phyloP scores from a whole-genome alignment of 2,888 invertebrate genomes.

The Hirtodrosophila confusa region DNA sequence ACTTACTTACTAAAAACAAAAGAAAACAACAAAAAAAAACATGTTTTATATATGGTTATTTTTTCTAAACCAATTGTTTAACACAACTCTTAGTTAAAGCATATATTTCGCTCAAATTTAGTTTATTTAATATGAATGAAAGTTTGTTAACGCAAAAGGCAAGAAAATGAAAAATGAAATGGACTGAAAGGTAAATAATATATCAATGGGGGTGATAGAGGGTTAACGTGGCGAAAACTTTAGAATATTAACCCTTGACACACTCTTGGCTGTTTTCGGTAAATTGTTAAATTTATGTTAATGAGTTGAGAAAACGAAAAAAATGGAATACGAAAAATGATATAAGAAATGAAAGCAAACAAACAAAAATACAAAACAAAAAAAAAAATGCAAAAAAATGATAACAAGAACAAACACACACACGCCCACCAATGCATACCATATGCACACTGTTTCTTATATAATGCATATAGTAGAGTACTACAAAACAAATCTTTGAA shows the following conservation, averaged over 20 bases:
- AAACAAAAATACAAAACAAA: constrained; percentile 10
- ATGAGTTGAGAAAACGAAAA: constrained; percentile 39
- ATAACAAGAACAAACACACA: constrained; percentile 37
- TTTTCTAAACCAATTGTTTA: constrained; percentile 47
- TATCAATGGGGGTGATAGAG: constrained; percentile 68
- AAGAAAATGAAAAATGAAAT: constrained; percentile 37
- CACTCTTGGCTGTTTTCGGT: constrained; percentile 72
- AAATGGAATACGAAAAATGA: constrained; percentile 12
- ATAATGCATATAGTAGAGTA: constrained; percentile 65
- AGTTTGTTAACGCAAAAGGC: constrained; percentile 52
- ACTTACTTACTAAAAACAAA: neutral
- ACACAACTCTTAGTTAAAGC: constrained; percentile 59
- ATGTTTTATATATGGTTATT: constrained; percentile 53
- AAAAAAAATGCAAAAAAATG: constrained; percentile 4
- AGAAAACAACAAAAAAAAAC: constrained; percentile 16
- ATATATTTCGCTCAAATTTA: constrained; percentile 76
- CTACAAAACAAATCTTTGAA: constrained; percentile 36
- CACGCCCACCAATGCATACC: constrained; percentile 77
- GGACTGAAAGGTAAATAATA: constrained; percentile 75
- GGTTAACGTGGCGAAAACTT: constrained; percentile 34
- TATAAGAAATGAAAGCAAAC: constrained; percentile 22
- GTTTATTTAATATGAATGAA: constrained; percentile 54
- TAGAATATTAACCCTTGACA: constrained; percentile 35
- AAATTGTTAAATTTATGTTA: constrained; percentile 78
- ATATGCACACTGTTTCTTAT: constrained; percentile 77